Base-by-base conservation (phyloP, 2,113 vertebrate species). In the Salvelinus alpinus region DNA sequence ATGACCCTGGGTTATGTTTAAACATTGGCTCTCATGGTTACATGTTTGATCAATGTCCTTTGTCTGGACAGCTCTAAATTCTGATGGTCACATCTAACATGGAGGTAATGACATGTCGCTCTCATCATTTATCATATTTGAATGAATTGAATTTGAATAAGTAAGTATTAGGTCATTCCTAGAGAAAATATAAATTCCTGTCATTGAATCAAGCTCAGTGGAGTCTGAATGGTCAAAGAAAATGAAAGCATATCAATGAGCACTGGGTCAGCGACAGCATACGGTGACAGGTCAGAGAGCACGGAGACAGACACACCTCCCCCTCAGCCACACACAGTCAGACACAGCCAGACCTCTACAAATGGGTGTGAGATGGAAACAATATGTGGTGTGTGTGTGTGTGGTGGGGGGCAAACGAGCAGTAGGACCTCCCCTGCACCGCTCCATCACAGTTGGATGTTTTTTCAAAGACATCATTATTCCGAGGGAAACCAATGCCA, bases 191-290 rank as follows among this genome's bases (percentile, higher is more conserved):
- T n/a, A 8, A 2, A 27, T 44, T 18, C 8, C n/a, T 72, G 75
- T 29, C 34, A 84, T 89, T 87, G 86, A 86, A 88, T 87, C 82
- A 83, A 85, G 78, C 83, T 79, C 74, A 67, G 80, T 78, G 85
- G 78, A 59, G 38, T 78, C 80, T 75, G 83, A 90, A 91, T 91
- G 91, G 90, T 91, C 89, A 83, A 51, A 82, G 86, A 81, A 89
- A 87, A 91, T 90, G 69, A 90, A 90, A 83, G 91, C 88, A 91
- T 92, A 89, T 88, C 85, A 92, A 92, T 91, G 90, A 90, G 89
- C 62, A 18, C 48, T 71, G 74, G 86, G 86, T 80, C 78, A 83
- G 76, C 71, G 79, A 71, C 74, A 78, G 74, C 72, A 73, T 79
- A 74, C 85, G 78, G 85, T 86, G 51, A 54, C 51, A 54, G 86